Base-by-base conservation (phyloP, 2,797 vertebrate species). In the Hapalemur alaotrensis region DNA sequence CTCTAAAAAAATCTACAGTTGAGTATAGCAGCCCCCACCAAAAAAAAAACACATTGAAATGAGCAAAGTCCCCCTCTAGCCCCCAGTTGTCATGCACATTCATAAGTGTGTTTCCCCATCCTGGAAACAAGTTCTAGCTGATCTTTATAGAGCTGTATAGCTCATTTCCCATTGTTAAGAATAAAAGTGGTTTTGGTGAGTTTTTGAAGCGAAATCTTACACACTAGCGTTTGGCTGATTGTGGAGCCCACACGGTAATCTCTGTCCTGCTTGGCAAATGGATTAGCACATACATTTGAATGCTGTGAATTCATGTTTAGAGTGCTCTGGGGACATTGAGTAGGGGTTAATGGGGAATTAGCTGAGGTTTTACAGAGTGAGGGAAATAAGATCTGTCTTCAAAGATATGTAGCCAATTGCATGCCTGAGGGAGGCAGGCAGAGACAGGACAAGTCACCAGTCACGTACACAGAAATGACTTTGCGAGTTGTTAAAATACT, bases 151-250 rank as follows among this genome's bases (percentile, higher is more conserved):
- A 81, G 70, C 23, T 28, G 23, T 54, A 65, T 30, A 35, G 69
- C 48, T 79, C 32, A 90, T 85, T 75, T 89, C 57, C 46, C 70
- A 76, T 92, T 67, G n/a, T 93, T 87, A 48, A 75, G 41, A 28
- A 73, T 10, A 70, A 75, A 89, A 93, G 81, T 65, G 61, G 13
- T 35, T 28, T 96, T 22, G 17, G 2, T 38, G 61, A 79, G 35
- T 43, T 85, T 92, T 79, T 65, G 9, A n/a, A 43, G 54, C 10
- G 13, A 43, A 65, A 35, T 18, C 15, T 81, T 85, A 32, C 23
- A 17, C 0, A 28, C 6, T 72, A 5, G 48, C 38, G 28, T 95
- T 73, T 73, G 73, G 52, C 63, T 67, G 28, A 89, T 57, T 41
- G 12, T 63, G 52, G 35, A 59, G 3, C n/a, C 54, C 80, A 48